Evolutionary conservation across 1,140 invertebrate genomes (phyloP).

Genomic region (Polyergus mexicanus): DNA sequence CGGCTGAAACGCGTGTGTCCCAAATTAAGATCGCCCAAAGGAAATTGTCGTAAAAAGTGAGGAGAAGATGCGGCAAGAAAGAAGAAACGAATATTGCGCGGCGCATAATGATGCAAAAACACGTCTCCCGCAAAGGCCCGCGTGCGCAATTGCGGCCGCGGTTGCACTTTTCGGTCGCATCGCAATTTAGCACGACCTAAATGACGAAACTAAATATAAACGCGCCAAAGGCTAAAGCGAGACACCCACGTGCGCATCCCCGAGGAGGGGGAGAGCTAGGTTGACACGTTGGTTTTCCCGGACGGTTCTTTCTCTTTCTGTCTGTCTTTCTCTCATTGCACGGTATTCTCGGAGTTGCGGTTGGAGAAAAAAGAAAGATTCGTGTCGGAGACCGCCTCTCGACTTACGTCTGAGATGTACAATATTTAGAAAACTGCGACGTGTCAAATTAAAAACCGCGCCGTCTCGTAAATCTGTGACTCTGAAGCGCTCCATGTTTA

Average conservation of each 20-base stretch:
- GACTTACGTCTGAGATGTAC: constrained; percentile 31
- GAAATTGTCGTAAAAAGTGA: constrained; percentile 37
- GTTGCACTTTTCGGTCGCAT: constrained; percentile 64
- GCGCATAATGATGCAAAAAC: constrained; percentile 68
- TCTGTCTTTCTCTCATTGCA: not conserved
- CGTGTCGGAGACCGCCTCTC: constrained; percentile 27
- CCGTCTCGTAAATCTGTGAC: constrained; percentile 51
- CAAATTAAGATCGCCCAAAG: constrained; percentile 31
- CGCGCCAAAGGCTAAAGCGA: constrained; percentile 70
- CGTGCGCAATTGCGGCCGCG: constrained; percentile 45
- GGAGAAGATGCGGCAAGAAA: not conserved
- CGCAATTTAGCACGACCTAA: constrained; percentile 73
- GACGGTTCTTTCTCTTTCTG: constrained; percentile 19
- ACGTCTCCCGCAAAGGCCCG: constrained; percentile 30
- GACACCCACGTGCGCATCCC: constrained; percentile 68
- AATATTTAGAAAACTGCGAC: constrained; percentile 48
- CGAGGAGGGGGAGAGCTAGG: constrained; percentile 30
- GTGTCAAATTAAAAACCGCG: constrained; percentile 10
- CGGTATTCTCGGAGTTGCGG: constrained; percentile 64
- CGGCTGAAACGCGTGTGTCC: not conserved
- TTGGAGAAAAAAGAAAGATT: constrained; percentile 56
- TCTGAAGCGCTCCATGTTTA: not conserved
- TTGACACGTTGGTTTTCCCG: constrained; percentile 75
- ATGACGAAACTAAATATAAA: constrained; percentile 77
- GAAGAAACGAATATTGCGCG: constrained; percentile 46